Percentiles rank a stretch among this genome's conserved stretches.
These are phyloP conservation scores for Prionace glauca DNA, from an alignment of 2,797 vertebrate species.

Conservation along the genomic window DNA sequence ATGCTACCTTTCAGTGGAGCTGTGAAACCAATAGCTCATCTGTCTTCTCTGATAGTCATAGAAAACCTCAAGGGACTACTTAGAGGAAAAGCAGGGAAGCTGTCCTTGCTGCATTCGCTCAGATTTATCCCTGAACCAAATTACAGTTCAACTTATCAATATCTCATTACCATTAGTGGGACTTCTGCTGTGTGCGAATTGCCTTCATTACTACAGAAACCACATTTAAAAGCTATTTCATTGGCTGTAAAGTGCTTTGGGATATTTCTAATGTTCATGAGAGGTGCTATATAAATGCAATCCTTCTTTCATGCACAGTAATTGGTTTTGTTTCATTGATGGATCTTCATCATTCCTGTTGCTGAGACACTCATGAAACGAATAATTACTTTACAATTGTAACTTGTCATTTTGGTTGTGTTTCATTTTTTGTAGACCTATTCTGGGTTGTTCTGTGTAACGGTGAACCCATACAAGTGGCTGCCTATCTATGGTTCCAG, in stretches of 20 bases:
- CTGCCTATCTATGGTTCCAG: conserved; percentile 58
- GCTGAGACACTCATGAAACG: background rate
- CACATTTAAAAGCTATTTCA: background rate
- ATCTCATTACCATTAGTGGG: background rate
- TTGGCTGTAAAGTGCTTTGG: background rate
- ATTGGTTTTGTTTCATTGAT: background rate
- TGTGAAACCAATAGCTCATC: background rate
- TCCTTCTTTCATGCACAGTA: background rate
- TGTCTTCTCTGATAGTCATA: background rate
- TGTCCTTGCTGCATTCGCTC: background rate
- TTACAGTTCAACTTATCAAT: background rate
- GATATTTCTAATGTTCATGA: background rate
- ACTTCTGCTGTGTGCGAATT: background rate
- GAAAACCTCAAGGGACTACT: background rate
- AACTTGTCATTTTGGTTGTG: background rate
- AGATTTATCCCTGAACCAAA: background rate
- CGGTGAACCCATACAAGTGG: conserved; percentile 62
- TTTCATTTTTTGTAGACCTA: conserved; percentile 52
- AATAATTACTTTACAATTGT: background rate
- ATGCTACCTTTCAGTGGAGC: background rate
- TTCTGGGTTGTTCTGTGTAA: conserved; percentile 60
- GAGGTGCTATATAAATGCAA: background rate
- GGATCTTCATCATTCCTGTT: background rate
- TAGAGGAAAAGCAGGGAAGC: background rate
- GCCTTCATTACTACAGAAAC: background rate